Evolutionary conservation across 2,797 vertebrate genomes (phyloP).

Genomic region (Sphenopsis melanotis): DNA sequence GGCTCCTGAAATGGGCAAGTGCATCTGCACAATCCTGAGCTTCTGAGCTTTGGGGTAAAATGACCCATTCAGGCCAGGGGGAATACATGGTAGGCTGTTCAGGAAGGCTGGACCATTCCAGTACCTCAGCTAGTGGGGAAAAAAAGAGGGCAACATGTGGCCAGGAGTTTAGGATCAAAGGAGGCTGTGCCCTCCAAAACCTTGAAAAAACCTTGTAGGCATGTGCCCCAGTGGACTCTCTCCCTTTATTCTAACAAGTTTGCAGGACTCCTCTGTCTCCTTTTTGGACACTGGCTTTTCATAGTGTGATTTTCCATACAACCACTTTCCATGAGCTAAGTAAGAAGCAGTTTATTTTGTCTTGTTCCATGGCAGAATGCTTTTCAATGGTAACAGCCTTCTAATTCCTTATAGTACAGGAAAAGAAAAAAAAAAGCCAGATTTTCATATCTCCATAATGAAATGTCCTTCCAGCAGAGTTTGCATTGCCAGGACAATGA

Average conservation of each 20-base stretch:
- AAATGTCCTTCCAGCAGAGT: not conserved
- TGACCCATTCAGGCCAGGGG: not conserved
- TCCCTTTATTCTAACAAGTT: too few relatives aligned
- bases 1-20: not conserved
- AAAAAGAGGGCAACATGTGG: fast-evolving
- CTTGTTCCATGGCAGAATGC: not conserved
- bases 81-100: fast-evolving
- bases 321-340: not conserved
- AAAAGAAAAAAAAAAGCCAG: not conserved
- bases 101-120: not conserved
- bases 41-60: not conserved
- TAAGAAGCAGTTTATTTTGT: not conserved
- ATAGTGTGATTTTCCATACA: fast-evolving
- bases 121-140: not conserved
- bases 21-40: not conserved
- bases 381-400: not conserved
- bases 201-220: fast-evolving
- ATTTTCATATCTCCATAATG: not conserved
- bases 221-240: fast-evolving
- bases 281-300: not conserved
- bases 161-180: fast-evolving
- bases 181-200: fast-evolving
- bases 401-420: not conserved
- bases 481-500: not conserved
- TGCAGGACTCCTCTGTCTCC: too few relatives aligned